Evolutionary conservation across 2,113 vertebrate species (phyloP), one percentile per base, ranked within the genome.

Genomic region (Sebastes schlegelii): DNA sequence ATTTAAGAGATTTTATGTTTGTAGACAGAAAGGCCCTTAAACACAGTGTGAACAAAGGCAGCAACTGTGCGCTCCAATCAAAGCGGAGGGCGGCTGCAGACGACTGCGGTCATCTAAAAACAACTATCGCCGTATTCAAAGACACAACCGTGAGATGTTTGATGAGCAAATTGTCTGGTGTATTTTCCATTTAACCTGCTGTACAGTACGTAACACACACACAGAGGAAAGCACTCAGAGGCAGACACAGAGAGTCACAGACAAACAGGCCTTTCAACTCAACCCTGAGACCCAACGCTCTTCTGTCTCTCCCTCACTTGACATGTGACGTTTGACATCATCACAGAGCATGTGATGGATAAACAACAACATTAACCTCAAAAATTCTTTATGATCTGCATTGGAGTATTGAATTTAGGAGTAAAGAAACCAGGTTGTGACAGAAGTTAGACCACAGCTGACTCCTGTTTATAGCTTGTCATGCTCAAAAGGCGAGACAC

Each of bases 31-130:
- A 9, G 49, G 46, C 45, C 48, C 75, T 73, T 64, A 68, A 49
- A 64, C 63, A 54, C n/a, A 19, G 46, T 52, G 12, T 10, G 40
- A 83, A 83, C 64, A 81, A 64, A 79, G 40, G 26, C 80, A 66
- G 80, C 82, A 82, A 86, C 85, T 91, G 85, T 54, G 6, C 4
- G 45, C 55, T 75, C 19, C 26, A 80, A 71, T 16, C 69, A 62
- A 58, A 82, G 78, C 71, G 55, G 52, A 46, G 43, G 10, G 21
- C 0, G 55, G 13, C 34, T 34, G 34, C 34, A 34, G 34, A 34
- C 34, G 34, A 34, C 34, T 34, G 34, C 34, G 6, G 17, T 16
- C 13, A 40, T 51, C 19, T 55, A 11, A 85, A 49, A 43, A 12
- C 62, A 7, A 8, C 45, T 60, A 2, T 60, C 8, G 45, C 48